Conservation (phyloP, 2,888 invertebrate species). For the Microplitis manilae region DNA sequence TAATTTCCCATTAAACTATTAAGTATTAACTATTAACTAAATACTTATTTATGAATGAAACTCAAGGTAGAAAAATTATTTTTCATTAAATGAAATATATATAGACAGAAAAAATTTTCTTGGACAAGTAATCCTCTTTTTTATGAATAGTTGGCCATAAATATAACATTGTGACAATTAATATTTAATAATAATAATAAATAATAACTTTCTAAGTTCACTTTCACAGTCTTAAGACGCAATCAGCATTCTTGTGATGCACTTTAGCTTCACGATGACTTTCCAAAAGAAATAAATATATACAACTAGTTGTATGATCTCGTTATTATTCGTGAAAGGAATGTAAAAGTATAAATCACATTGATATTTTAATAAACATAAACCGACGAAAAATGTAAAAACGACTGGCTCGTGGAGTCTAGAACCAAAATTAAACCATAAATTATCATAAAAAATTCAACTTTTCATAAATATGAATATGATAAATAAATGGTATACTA, state of each 20-base stretch:
- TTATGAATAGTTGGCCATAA: background rate
- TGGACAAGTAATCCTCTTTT: too few relatives aligned
- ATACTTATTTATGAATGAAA: slow-evolving; percentile 17
- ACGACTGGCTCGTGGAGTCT: too few relatives aligned
- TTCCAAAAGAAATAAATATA: slow-evolving; percentile 18
- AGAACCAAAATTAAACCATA: too few relatives aligned
- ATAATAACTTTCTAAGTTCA: slow-evolving; percentile 30
- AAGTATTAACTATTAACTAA: slow-evolving; percentile 18
- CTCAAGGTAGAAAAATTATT: background rate
- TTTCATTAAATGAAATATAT: too few relatives aligned
- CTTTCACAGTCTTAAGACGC: slow-evolving; percentile 35
- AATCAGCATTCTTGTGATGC: slow-evolving; percentile 24
- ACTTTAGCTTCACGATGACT: slow-evolving; percentile 13
- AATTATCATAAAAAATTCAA: too few relatives aligned
- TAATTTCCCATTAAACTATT: slow-evolving; percentile 26
- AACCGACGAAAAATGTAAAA: too few relatives aligned
- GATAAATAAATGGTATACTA: background rate
- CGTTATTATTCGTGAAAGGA: slow-evolving; percentile 21
- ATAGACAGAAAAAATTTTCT: background rate
- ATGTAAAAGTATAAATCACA: slow-evolving; percentile 14
- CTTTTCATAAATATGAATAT: background rate
- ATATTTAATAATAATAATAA: slow-evolving; percentile 18
- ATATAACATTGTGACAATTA: background rate
- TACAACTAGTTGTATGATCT: slow-evolving; percentile 6
- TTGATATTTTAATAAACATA: background rate